phyloP scores from a whole-genome alignment of 2,113 vertebrate genomes.

The Ursus arctos region DNA sequence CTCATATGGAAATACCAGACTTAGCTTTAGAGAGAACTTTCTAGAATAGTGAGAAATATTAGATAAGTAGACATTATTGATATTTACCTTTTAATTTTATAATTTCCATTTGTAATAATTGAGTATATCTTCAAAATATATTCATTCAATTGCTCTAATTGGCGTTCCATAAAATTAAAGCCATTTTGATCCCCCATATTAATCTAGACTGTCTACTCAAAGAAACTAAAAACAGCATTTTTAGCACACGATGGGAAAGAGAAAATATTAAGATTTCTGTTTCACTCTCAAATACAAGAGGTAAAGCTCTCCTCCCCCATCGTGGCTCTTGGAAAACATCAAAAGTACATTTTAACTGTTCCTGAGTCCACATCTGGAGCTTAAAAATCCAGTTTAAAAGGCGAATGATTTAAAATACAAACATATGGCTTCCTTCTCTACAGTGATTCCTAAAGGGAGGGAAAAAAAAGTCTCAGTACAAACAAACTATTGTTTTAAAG shows the following conservation, averaged over 20 bases:
- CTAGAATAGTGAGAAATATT: constrained; percentile 19
- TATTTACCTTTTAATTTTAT: constrained; percentile 1
- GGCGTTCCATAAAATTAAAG: neutral
- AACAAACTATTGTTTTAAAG: constrained; percentile 69
- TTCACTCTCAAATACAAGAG: neutral
- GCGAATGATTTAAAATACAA: constrained; percentile 75
- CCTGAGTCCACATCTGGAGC: constrained; percentile 65
- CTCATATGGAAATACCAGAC: constrained; percentile 3
- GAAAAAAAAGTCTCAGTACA: constrained; percentile 45
- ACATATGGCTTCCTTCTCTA: constrained; percentile 62
- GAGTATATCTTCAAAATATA: neutral
- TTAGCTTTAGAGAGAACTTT: constrained; percentile 15
- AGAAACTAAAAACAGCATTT: neutral
- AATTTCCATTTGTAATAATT: constrained; percentile 6
- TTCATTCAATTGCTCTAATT: neutral
- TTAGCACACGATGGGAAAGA: neutral
- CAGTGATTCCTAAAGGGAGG: constrained; percentile 17
- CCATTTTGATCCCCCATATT: neutral
- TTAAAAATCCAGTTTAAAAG: constrained; percentile 66
- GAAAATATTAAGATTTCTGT: constrained; percentile 28
- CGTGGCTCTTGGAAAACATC: neutral
- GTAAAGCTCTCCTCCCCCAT: neutral
- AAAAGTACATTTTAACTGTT: constrained; percentile 47
- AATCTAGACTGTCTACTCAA: neutral
- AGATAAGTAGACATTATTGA: neutral